Conservation (phyloP, 2,113 vertebrate species). For the Lamprotornis superbus region DNA sequence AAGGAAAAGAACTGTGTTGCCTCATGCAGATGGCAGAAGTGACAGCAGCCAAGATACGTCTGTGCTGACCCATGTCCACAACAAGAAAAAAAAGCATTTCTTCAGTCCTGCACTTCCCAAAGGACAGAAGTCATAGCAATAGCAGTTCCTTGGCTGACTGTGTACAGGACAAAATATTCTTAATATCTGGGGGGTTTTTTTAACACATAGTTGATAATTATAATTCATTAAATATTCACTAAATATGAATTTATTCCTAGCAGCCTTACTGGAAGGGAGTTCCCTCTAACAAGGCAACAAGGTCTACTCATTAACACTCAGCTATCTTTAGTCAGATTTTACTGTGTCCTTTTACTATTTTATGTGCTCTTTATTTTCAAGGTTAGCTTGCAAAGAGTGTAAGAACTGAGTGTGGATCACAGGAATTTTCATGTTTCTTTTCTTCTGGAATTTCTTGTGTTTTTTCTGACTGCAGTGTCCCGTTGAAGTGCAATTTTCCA, state of each 20-base stretch:
- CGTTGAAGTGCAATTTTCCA: background rate
- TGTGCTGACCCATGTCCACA: background rate
- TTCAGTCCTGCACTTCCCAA: background rate
- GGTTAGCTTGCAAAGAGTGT: background rate
- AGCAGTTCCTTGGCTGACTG: background rate
- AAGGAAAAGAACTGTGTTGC: background rate
- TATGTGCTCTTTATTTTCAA: background rate
- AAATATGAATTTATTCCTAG: background rate
- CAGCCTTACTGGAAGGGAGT: background rate
- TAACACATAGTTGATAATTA: background rate
- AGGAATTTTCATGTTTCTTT: background rate
- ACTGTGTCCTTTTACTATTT: background rate
- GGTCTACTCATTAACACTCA: background rate
- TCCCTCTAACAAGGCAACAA: background rate
- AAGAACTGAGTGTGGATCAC: background rate
- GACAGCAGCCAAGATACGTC: background rate
- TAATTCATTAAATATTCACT: background rate
- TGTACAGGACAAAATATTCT: background rate
- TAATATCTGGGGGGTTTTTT: background rate
- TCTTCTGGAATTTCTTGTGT: background rate
- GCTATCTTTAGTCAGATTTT: background rate
- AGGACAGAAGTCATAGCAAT: background rate
- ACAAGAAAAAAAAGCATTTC: background rate
- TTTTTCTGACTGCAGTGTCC: background rate
- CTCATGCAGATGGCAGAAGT: background rate